Evolutionary conservation across 2,888 invertebrate genomes (phyloP), one percentile per base, ranked within the genome.

Genomic region (Taenaris catops): DNA sequence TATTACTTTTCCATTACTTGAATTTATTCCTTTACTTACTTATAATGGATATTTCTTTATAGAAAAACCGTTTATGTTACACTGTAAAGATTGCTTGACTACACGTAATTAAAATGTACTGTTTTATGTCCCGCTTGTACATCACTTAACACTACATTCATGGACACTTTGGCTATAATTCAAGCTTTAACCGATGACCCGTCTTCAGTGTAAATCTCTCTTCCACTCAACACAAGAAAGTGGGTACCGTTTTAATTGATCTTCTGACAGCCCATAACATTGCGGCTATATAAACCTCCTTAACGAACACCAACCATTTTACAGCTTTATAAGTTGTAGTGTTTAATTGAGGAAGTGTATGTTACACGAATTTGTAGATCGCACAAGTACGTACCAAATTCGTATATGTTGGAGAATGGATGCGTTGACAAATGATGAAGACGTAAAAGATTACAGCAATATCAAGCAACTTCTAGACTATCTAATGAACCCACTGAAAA

Each of bases 191-290:
- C 38, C 32, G 25, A 34, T 36, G 45, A 39, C 39, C 39, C 34
- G 26, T 39, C 41, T 34, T 44, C 34, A 34, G 34, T 44, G 44
- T 49, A 46, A 49, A 46, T 49, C 49, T 39, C 41, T 43, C 41
- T 38, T 14, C 40, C 41, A 38, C 29, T 8, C 38, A 40, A 28
- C 34, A 28, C 42, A 46, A 31, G n/a, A n/a, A 29, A 42, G 18
- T 38, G 18, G 35, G 11, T 40, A 34, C 35, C 40, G 42, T 46
- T 43, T 40, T 33, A 36, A 43, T 43, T 38, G 34, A 38, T 40
- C 40, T 35, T 40, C 36, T 26, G 34, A 34, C 39, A 21, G 25
- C 29, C 29, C 29, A 29, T 32, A 36, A 36, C 20, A 24, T 41
- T 23, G 28, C 16, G 9, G 11, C 21, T 28, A 24, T 33, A 33